These are phyloP conservation scores for Heliopora coerulea DNA, from an alignment of 92 coral and sea anemone species.

Conservation along the genomic window DNA sequence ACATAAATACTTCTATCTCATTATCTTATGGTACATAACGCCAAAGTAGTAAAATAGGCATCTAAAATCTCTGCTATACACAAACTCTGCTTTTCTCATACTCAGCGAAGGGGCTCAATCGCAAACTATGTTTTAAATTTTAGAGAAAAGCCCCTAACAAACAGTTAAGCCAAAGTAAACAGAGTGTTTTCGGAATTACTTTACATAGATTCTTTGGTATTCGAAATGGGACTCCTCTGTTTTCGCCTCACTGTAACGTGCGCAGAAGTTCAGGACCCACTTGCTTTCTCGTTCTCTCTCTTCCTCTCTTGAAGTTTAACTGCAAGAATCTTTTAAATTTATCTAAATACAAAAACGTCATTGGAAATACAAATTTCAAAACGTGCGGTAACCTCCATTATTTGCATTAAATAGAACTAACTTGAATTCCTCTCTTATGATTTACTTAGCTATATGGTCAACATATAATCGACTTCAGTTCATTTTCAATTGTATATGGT, in stretches of 20 bases:
- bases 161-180: conserved; percentile 28
- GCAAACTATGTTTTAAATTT: conserved; percentile 10
- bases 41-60: conserved; percentile 25
- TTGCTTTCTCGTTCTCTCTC: conserved; percentile 17
- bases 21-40: conserved; percentile 4
- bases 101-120: conserved; percentile 3
- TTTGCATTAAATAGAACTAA: conserved; percentile 19
- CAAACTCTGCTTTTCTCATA: background rate
- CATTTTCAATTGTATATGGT: conserved; percentile 18
- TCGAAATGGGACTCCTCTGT: background rate
- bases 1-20: conserved; percentile 36
- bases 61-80: conserved; percentile 37
- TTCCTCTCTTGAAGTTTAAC: background rate
- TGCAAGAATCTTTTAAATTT: background rate
- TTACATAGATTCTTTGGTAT: conserved; percentile 45
- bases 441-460: conserved; percentile 24
- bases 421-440: conserved; percentile 25
- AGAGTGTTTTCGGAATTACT: conserved; percentile 10
- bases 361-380: background rate
- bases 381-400: background rate
- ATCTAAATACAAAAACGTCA: background rate
- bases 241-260: background rate
- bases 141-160: conserved; percentile 30
- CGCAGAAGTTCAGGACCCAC: background rate
- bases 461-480: conserved; percentile 28